Conservation (phyloP, 2,797 vertebrate species). For the Cyclopterus lumpus region DNA sequence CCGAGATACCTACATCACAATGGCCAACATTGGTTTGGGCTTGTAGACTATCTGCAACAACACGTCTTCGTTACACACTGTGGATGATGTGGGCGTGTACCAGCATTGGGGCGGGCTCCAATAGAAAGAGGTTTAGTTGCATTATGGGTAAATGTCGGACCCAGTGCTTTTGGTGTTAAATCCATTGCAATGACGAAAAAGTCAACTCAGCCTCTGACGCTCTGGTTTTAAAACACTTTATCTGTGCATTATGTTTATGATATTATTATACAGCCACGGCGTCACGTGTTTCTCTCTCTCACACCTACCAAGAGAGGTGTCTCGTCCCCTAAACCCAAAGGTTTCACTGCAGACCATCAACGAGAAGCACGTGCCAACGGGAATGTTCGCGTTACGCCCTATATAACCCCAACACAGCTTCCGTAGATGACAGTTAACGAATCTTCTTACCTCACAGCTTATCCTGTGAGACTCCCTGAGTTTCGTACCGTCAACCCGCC, state of each 20-base stretch:
- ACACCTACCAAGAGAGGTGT: background rate
- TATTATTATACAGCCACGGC: background rate
- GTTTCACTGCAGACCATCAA: background rate
- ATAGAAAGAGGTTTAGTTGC: background rate
- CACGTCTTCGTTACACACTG: too few species aligned
- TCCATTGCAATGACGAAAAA: background rate
- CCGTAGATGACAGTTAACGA: background rate
- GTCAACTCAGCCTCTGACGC: background rate
- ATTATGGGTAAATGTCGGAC: background rate
- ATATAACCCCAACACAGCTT: background rate
- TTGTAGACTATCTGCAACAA: background rate
- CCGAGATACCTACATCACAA: background rate
- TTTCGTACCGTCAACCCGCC: background rate
- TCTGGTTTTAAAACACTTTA: background rate
- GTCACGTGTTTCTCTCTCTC: background rate
- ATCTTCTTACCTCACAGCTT: slow-evolving; percentile 24
- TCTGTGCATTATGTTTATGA: too few species aligned
- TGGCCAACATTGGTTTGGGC: background rate
- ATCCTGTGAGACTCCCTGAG: too few species aligned
- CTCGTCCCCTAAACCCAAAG: too few species aligned
- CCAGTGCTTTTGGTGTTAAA: background rate
- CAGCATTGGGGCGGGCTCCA: too few species aligned
- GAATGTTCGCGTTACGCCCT: background rate
- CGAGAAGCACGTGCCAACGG: too few species aligned
- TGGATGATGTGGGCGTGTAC: background rate